Evolutionary conservation across 1,140 invertebrate species (phyloP), one percentile per base, ranked within the genome.

Genomic region (Aphis craccivora): DNA sequence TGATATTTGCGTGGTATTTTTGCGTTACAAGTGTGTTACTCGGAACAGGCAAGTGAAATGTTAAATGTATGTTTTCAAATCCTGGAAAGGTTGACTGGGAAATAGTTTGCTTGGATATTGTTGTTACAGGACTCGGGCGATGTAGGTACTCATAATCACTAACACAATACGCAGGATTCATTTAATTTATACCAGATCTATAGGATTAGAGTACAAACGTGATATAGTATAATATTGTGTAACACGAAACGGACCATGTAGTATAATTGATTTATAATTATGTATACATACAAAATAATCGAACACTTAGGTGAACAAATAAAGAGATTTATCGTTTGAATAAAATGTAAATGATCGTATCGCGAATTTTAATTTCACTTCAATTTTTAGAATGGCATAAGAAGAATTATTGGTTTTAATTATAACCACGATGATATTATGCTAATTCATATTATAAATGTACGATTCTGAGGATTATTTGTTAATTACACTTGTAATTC

Each of bases 1-100:
- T n/a, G 23, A 60, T 5, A 23, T 0, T 2, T 1, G 14, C 5
- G 9, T 25, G 7, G 6, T 9, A 1, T 1, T 22, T 1, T 55
- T 22, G 22, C 53, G 22, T 22, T 8, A 8, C 8, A 2, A 18
- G 25, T 18, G 55, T 9, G 55, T 51, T 20, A 51, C 23, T 60
- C 25, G 5, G 55, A 2, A 0, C 60, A 9, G 8, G 30, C 11
- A n/a, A 4, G 4, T 4, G 60, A 14, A 4, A n/a, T 14, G 60
- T 4, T 1, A 76, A 76, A 76, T 76, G 30, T 67, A n/a, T n/a
- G n/a, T 67, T n/a, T 76, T 76, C 60, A n/a, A 76, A 5, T 76
- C 14, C 14, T n/a, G 60, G 30, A n/a, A 76, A 14, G 60, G 60
- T 76, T 2, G 4, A 76, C 30, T 76, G 1, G n/a, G 14, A 76